Evolutionary conservation across 2,113 vertebrate genomes (phyloP), one percentile per base, ranked within the genome.

Genomic region (Ia io): DNA sequence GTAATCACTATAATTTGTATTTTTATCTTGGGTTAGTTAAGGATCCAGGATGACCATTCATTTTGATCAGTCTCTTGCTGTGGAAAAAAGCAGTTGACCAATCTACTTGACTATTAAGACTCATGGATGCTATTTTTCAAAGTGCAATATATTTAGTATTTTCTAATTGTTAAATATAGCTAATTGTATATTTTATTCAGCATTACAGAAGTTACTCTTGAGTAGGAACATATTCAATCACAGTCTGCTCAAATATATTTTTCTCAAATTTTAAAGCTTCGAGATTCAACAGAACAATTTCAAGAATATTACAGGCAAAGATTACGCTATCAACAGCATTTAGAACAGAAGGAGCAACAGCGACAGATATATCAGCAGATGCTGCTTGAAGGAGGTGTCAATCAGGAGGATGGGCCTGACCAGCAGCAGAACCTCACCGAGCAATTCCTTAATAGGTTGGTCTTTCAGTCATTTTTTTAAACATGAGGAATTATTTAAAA

Each of bases 291-390:
- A 56, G 99, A 99, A 85, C 99, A 99, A 86, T 98, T 99, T 96
- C 99, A 99, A 97, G 99, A 99, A 96, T 99, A 99, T 97, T 99
- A 99, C 90, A 98, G 99, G 37, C 99, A 99, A 97, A 99, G 99
- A 1, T 97, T 99, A n/a, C 99, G 99, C 1, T 99, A 99, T 89
- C 99, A 99, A 97, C 99, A 99, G 96, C 99, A 99, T 97, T 97
- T 99, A n/a, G 99, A 99, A 82, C 99, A 99, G 98, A 99, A 99
- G 25, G 99, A 99, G 96, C 99, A 99, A 63, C 99, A 99, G 71
- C 98, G 98, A 32, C 99, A 99, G 94, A 98, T 99, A 53, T 99
- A 99, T 96, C 99, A 99, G 97, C 99, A 99, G 95, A 99, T 99
- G 99, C 97, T 99, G 90, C 97, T 99, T 49, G 99, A 99, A 97